Evolutionary conservation across 2,888 invertebrate genomes (phyloP).

Genomic region (Lottia scabra): DNA sequence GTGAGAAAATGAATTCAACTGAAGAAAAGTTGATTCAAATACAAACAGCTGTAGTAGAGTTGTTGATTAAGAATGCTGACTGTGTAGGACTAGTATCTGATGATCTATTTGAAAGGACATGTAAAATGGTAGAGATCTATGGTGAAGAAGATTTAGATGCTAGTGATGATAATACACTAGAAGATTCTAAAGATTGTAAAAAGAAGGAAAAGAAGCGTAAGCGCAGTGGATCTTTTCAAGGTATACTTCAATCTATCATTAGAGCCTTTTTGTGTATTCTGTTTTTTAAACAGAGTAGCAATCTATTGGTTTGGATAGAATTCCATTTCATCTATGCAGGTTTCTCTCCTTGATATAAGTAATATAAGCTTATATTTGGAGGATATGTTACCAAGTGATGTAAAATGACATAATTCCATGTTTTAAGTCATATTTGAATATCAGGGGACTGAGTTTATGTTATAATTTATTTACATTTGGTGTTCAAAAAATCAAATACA

Average conservation of each 20-base stretch:
- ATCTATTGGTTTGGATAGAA: background rate
- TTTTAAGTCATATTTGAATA: too few species aligned
- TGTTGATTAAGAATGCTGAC: conserved; percentile 83
- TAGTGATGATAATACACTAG: conserved; percentile 59
- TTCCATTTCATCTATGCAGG: conserved; percentile 36
- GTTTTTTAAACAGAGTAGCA: conserved; percentile 1
- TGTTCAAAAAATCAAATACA: too few species aligned
- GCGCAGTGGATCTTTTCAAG: conserved; percentile 87
- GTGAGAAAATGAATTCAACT: conserved; percentile 59
- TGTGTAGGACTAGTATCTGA: conserved; percentile 81
- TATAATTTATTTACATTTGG: too few species aligned
- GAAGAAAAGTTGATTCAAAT: conserved; percentile 61
- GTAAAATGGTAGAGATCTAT: conserved; percentile 55
- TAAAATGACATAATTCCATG: too few species aligned
- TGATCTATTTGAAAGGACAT: conserved; percentile 70
- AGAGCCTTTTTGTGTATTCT: too few species aligned
- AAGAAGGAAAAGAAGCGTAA: conserved; percentile 80
- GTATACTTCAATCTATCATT: too few species aligned
- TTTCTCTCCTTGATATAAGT: too few species aligned
- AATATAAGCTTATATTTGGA: too few species aligned
- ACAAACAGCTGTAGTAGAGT: conserved; percentile 72
- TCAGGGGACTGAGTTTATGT: too few species aligned
- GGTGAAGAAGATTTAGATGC: conserved; percentile 60
- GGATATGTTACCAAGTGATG: too few species aligned
- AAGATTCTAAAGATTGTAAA: conserved; percentile 58